phyloP scores from a whole-genome alignment of 1,140 invertebrate genomes.

The Pseudomyrmex gracilis region DNA sequence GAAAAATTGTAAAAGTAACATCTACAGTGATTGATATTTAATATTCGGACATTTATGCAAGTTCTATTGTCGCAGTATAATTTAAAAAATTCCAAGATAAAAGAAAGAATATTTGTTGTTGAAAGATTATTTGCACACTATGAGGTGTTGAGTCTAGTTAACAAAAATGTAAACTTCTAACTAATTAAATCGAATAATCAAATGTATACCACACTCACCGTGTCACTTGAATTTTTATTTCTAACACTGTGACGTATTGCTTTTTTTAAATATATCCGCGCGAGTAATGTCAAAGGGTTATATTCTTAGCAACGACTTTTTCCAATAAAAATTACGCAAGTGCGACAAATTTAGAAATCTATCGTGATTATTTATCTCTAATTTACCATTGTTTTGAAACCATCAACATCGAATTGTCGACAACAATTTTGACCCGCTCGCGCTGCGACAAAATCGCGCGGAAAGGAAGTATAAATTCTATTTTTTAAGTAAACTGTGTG shows the following conservation, averaged over 20 bases:
- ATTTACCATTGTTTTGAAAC: neutral
- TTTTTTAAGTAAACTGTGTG: neutral
- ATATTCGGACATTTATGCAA: too few relatives aligned
- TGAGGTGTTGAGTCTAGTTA: too few relatives aligned
- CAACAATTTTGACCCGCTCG: neutral
- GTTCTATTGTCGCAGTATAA: too few relatives aligned
- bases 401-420: neutral
- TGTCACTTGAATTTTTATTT: constrained; percentile 42
- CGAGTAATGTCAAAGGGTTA: constrained; percentile 44
- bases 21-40: neutral
- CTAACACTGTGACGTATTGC: constrained; percentile 33
- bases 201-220: too few relatives aligned
- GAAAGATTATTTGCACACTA: too few relatives aligned
- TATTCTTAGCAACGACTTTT: constrained; percentile 19
- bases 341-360: neutral
- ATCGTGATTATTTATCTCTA: neutral
- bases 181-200: too few relatives aligned
- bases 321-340: constrained; percentile 25
- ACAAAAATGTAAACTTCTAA: too few relatives aligned
- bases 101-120: too few relatives aligned
- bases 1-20: constrained; percentile 51
- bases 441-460: neutral
- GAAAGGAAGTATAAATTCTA: neutral
- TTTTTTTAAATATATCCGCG: constrained; percentile 42
- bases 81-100: too few relatives aligned